Conservation (phyloP, 1,140 invertebrate genomes). For the Drosophila varians region DNA sequence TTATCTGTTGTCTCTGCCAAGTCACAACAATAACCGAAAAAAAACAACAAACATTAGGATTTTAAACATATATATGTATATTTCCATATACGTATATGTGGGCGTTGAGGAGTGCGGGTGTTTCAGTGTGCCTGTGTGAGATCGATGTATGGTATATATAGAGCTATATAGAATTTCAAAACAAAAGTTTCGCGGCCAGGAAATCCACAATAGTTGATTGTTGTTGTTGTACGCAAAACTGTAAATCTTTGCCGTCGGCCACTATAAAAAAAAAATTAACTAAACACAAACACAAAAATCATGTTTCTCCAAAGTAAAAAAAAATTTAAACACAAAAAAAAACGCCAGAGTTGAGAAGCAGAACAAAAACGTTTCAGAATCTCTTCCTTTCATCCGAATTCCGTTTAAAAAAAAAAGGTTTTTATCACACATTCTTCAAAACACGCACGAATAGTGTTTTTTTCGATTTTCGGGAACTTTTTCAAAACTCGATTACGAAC, state of each 20-base stretch:
- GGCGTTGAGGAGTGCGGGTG: neutral
- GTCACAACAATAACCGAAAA: slow-evolving; percentile 51
- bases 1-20: slow-evolving; percentile 49
- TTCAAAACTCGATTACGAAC: slow-evolving; percentile 29
- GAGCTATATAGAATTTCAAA: slow-evolving; percentile 43
- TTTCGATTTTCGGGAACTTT: neutral
- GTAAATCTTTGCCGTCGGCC: slow-evolving; percentile 5
- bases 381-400: neutral
- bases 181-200: slow-evolving; percentile 46
- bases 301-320: slow-evolving; percentile 7
- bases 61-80: neutral
- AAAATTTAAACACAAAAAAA: neutral
- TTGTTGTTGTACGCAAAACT: slow-evolving; percentile 30
- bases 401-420: neutral
- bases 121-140: slow-evolving; percentile 2
- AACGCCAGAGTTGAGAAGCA: no score
- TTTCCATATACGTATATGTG: neutral
- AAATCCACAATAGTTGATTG: slow-evolving; percentile 28
- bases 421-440: neutral
- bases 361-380: slow-evolving; percentile 13
- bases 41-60: slow-evolving; percentile 46
- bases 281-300: slow-evolving; percentile 20
- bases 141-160: slow-evolving; percentile 33
- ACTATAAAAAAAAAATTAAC: slow-evolving; percentile 8
- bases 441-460: slow-evolving; percentile 2